Evolutionary conservation across 2,888 invertebrate genomes (phyloP), one percentile per base, ranked within the genome.

Genomic region (Ligdia adustata): DNA sequence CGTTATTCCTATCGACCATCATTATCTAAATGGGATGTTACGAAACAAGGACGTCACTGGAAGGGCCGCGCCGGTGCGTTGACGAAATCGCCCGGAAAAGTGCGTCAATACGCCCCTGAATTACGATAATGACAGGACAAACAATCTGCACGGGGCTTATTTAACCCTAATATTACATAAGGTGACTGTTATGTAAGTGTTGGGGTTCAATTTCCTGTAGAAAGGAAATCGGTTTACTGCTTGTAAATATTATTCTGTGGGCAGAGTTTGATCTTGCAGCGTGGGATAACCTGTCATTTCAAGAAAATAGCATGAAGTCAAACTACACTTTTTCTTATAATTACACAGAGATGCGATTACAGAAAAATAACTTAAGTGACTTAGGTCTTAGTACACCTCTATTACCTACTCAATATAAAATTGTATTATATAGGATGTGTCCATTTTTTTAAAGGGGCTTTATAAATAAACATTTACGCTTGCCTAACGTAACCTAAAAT

Each of bases 1-100:
- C 14, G 22, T 13, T 72, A 69, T 74, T 78, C 11, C 27, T 79
- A 79, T 79, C 79, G 62, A 59, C 44, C 57, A 66, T 63, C 76
- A 74, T 76, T 79, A 82, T 82, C 76, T 78, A 73, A 79, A 78
- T 77, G 68, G 67, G 66, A 69, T 69, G 72, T 85, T 81, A 81
- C 69, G 74, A 75, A 77, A 75, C 50, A 52, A 60, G 60, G 66
- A 78, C 81, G 83, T 82, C 81, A 81, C 71, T 59, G 60, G 55
- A 64, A 66, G 63, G 66, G 54, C 63, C n/a, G n/a, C 3, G 9
- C 24, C 41, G 54, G 57, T 58, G 57, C 43, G 55, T 52, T 65
- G 64, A 70, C 63, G 67, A 74, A 72, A 70, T 66, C 61, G 59
- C 57, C 50, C 51, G 59, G 53, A 55, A 41, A 62, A 72, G 60